phyloP scores from a whole-genome alignment of 2,888 invertebrate genomes.

The Nephrotoma guestfalica region DNA sequence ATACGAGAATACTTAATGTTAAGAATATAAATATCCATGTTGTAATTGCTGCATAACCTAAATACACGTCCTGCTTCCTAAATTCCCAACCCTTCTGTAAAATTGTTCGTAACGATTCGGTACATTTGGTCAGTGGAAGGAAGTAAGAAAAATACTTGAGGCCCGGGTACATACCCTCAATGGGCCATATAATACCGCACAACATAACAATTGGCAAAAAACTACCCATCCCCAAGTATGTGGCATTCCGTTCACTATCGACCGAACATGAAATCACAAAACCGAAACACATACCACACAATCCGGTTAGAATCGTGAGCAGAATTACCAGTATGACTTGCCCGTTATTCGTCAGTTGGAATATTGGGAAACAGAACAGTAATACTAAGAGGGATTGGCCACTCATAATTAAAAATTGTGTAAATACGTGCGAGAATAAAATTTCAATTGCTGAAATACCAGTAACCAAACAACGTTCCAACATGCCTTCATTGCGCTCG shows the following conservation, averaged over 20 bases:
- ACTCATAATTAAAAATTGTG: constrained; percentile 79
- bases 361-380: constrained; percentile 60
- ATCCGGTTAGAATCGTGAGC: constrained; percentile 65
- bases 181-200: constrained; percentile 88
- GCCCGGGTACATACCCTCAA: constrained; percentile 75
- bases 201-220: constrained; percentile 75
- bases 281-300: constrained; percentile 90
- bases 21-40: constrained; percentile 69
- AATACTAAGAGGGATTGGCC: constrained; percentile 68
- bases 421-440: constrained; percentile 71
- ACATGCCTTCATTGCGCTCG: constrained; percentile 77
- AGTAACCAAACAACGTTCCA: constrained; percentile 78
- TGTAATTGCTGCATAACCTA: constrained; percentile 63
- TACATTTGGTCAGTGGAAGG: constrained; percentile 75
- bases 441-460: constrained; percentile 69
- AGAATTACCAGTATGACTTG: constrained; percentile 56
- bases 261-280: constrained; percentile 69
- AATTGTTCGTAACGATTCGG: constrained; percentile 74
- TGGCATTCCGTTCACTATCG: constrained; percentile 71
- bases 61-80: constrained; percentile 53
- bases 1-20: constrained; percentile 52
- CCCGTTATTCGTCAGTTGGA: constrained; percentile 64
- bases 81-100: constrained; percentile 73
- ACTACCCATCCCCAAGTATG: constrained; percentile 71
- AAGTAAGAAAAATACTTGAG: constrained; percentile 57